These are phyloP conservation scores for Platygyra sinensis DNA, from an alignment of 64 coral and sea anemone genomes.

Conservation along the genomic window DNA sequence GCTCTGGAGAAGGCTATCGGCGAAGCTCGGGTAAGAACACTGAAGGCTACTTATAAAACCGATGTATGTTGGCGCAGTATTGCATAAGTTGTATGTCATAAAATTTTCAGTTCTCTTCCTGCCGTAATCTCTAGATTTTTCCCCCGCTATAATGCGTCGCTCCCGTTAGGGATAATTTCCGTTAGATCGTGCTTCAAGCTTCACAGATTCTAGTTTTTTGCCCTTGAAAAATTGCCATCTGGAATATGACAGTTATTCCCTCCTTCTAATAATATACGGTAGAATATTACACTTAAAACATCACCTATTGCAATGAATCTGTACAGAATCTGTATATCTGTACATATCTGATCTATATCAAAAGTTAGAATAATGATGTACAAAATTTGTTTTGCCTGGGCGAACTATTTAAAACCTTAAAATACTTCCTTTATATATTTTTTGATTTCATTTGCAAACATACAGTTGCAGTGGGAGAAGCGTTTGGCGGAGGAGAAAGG, in stretches of 20 bases:
- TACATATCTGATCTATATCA: too few relatives aligned
- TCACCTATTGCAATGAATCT: too few relatives aligned
- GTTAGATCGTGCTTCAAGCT: too few relatives aligned
- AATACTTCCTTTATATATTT: neutral
- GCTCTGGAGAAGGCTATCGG: conserved; percentile 64
- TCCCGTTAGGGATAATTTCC: neutral
- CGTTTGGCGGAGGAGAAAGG: conserved; percentile 29
- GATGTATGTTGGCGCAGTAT: neutral
- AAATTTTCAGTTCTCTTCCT: neutral
- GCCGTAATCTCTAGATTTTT: neutral
- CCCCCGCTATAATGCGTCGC: neutral
- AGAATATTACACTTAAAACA: too few relatives aligned
- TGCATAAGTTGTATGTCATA: neutral
- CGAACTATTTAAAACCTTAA: too few relatives aligned
- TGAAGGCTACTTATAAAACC: neutral
- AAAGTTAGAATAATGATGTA: too few relatives aligned
- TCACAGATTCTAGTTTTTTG: too few relatives aligned
- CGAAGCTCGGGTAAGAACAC: conserved; percentile 53
- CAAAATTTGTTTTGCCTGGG: too few relatives aligned
- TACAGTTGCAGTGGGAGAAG: conserved; percentile 66
- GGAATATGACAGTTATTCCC: too few relatives aligned
- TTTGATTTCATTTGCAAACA: neutral
- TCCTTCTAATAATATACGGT: too few relatives aligned
- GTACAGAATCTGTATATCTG: too few relatives aligned
- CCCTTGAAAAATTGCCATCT: too few relatives aligned